A percentile compares a stretch with the other conserved stretches of the same genome.
phyloP scores from a whole-genome alignment of 2,888 invertebrate species.

The Portevinia maculata region DNA sequence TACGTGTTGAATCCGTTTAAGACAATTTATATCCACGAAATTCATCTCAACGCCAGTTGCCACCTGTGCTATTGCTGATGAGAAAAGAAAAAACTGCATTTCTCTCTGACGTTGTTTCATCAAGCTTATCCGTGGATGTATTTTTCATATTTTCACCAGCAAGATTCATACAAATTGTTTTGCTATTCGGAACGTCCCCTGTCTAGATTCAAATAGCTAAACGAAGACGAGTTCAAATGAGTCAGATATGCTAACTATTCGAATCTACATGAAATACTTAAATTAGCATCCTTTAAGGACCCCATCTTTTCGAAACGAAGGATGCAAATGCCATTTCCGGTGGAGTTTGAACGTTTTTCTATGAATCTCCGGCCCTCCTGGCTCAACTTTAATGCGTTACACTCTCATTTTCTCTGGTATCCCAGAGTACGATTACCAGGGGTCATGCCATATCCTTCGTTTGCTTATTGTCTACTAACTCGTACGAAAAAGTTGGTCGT shows the following conservation, averaged over 20 bases:
- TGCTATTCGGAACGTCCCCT: constrained; percentile 14
- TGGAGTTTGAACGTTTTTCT: constrained; percentile 39
- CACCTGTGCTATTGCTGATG: constrained; percentile 15
- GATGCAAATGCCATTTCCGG: constrained; percentile 43
- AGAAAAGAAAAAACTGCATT: constrained; percentile 4
- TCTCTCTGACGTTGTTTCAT: background rate
- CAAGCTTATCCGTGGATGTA: background rate
- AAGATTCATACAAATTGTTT: constrained; percentile 18
- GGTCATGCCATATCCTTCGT: constrained; percentile 24
- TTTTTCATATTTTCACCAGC: constrained; percentile 18
- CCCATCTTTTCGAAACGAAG: constrained; percentile 14
- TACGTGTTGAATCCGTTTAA: constrained; percentile 37
- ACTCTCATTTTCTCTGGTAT: background rate
- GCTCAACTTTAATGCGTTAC: constrained; percentile 68
- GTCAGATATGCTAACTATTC: background rate
- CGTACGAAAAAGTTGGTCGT: constrained; percentile 69
- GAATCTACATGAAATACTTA: background rate
- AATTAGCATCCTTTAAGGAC: constrained; percentile 42
- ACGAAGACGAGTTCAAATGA: background rate
- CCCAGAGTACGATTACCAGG: background rate
- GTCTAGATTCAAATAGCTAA: background rate
- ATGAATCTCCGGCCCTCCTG: constrained; percentile 53
- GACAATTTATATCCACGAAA: constrained; percentile 27
- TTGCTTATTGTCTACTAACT: constrained; percentile 68
- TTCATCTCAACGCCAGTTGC: background rate